These are phyloP conservation scores for Brachirus orientalis DNA, from an alignment of 2,113 vertebrate genomes.

Conservation along the genomic window DNA sequence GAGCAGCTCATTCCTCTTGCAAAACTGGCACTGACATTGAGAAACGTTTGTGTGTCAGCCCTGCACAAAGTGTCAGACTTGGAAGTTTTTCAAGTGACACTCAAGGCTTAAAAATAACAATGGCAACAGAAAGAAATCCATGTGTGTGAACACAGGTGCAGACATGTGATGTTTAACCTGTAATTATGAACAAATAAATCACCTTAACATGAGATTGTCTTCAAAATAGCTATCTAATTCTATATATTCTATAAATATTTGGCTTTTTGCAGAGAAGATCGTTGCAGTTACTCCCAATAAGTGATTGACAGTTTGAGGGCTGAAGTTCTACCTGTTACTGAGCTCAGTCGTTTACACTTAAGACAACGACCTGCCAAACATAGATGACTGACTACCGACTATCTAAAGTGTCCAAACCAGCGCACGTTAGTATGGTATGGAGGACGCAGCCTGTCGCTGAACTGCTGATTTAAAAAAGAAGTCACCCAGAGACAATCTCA, in stretches of 20 bases:
- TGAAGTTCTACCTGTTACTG: not conserved
- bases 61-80: constrained; percentile 16
- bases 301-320: constrained; percentile 41
- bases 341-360: constrained; percentile 8
- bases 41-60: constrained; percentile 48
- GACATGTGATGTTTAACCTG: constrained; percentile 9
- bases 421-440: not conserved
- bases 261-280: constrained; percentile 6
- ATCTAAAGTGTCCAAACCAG: constrained; percentile 12
- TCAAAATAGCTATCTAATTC: no score
- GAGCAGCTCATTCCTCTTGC: constrained; percentile 58
- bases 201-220: no score
- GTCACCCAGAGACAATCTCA: not conserved
- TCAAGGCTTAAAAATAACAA: constrained; percentile 36
- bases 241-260: not conserved
- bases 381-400: constrained; percentile 12
- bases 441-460: constrained; percentile 7
- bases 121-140: not conserved
- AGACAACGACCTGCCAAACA: constrained; percentile 34
- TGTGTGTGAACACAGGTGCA: not conserved
- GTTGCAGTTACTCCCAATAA: not conserved
- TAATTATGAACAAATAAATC: not conserved
- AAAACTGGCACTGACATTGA: constrained; percentile 47
- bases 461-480: not conserved
- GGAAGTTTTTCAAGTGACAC: constrained; percentile 41